Conservation (phyloP, 2,113 vertebrate genomes). For the mouse (Mus musculus) region GRCm39 chr17:58138501-58139000, state of each 20-base stretch:
- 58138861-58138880: conserved; percentile 76
- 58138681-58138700: background rate
- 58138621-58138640: background rate
- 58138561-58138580: background rate
- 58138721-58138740: background rate
- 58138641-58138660: background rate
- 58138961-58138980: background rate
- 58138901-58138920: conserved; percentile 81
- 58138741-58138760: background rate
- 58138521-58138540: background rate
- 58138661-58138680: background rate
- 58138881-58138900: conserved; percentile 65
- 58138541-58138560: background rate
- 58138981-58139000: too few relatives aligned
- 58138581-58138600: rapidly evolving
- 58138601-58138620: background rate
- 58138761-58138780: background rate
- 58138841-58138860: conserved; percentile 82
- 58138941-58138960: background rate
- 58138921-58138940: conserved; percentile 81
- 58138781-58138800: background rate
- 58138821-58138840: conserved; percentile 63
- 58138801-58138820: background rate
- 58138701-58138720: background rate
- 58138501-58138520: rapidly evolving